phyloP scores from a whole-genome alignment of 2,797 vertebrate genomes.

The Acanthurus lineatus region DNA sequence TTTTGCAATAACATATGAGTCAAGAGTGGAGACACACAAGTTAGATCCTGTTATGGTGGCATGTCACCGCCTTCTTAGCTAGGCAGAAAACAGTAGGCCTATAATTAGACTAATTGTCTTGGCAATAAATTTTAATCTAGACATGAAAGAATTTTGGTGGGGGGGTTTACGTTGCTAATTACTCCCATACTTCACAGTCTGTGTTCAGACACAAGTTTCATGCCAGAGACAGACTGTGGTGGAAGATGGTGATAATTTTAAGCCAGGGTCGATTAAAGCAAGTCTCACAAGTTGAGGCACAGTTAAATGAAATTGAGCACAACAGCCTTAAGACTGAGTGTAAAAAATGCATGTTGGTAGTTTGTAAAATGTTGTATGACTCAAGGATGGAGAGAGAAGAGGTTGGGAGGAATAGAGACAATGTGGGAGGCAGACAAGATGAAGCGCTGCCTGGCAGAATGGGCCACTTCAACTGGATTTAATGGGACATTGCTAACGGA shows the following conservation, averaged over 20 bases:
- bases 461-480: constrained; percentile 58
- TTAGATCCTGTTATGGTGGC: constrained; percentile 63
- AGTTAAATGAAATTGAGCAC: constrained; percentile 59
- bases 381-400: constrained; percentile 10
- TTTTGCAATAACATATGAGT: constrained; percentile 47
- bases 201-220: constrained; percentile 50
- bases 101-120: constrained; percentile 83
- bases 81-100: constrained; percentile 59
- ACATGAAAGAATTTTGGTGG: constrained; percentile 79
- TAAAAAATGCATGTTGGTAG: constrained; percentile 31
- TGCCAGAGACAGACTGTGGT: constrained; percentile 45
- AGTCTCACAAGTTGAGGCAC: constrained; percentile 60
- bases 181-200: constrained; percentile 65
- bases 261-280: constrained; percentile 65
- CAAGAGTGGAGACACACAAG: constrained; percentile 55
- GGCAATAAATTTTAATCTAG: constrained; percentile 83
- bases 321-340: constrained; percentile 42
- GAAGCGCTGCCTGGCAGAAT: constrained; percentile 41
- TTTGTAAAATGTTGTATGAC: constrained; percentile 40
- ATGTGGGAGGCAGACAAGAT: constrained; percentile 53
- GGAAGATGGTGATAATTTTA: constrained; percentile 62
- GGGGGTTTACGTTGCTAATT: constrained; percentile 76
- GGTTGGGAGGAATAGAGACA: constrained; percentile 12
- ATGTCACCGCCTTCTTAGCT: constrained; percentile 39
- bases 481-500: constrained; percentile 60